phyloP scores from a whole-genome alignment of 2,113 vertebrate genomes.

The Podarcis cretensis region DNA sequence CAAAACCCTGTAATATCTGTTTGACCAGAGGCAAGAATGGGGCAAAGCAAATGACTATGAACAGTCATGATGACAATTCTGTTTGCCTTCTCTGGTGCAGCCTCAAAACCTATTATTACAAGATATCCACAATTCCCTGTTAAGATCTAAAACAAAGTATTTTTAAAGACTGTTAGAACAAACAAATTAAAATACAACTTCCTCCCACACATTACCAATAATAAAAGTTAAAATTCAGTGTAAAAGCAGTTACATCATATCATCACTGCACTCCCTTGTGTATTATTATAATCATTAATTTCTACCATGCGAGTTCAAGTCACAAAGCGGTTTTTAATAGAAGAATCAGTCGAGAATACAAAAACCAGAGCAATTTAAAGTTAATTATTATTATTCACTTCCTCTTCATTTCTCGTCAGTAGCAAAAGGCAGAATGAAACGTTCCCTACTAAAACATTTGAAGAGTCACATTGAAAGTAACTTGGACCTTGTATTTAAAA shows the following conservation, averaged over 20 bases:
- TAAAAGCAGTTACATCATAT: constrained; percentile 24
- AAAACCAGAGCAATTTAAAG: constrained; percentile 48
- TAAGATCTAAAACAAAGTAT: neutral
- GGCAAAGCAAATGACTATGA: neutral
- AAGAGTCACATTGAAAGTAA: neutral
- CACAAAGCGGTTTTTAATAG: constrained; percentile 29
- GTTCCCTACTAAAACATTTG: neutral
- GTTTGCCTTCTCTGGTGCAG: neutral
- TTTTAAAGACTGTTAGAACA: constrained; percentile 12
- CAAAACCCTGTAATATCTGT: neutral
- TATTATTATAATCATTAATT: constrained; percentile 29
- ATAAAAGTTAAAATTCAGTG: constrained; percentile 38
- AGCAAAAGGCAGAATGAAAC: neutral
- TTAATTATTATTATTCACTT: constrained; percentile 40
- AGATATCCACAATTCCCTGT: neutral
- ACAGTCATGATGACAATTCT: neutral
- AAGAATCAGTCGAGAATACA: constrained; percentile 37
- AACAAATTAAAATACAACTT: constrained; percentile 38
- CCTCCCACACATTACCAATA: constrained; percentile 24
- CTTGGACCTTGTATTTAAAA: constrained; percentile 1
- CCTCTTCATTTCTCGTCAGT: constrained; percentile 16
- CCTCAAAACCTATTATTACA: neutral
- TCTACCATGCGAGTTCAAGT: constrained; percentile 32
- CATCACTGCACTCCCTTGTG: neutral
- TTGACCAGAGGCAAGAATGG: neutral